phyloP scores from a whole-genome alignment of 2,797 vertebrate genomes.

The Masticophis lateralis region DNA sequence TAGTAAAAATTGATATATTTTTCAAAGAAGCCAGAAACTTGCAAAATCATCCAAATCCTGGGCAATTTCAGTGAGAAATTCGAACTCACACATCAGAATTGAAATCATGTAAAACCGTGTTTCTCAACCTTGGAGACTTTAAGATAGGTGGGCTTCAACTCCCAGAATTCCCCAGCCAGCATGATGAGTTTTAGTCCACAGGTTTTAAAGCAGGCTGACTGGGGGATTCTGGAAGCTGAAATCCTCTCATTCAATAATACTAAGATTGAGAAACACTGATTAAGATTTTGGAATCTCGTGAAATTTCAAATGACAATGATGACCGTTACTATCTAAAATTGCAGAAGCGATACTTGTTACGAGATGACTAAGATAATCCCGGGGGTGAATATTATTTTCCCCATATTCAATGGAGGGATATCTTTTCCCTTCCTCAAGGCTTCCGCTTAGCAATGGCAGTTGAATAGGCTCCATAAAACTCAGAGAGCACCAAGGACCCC shows the following conservation, averaged over 20 bases:
- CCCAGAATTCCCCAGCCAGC: not conserved
- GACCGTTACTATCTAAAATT: not conserved
- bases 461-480: not conserved
- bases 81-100: not conserved
- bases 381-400: not conserved
- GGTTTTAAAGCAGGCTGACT: not conserved
- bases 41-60: not conserved
- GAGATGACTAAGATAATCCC: not conserved
- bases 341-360: not conserved
- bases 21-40: not conserved
- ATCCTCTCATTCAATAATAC: not conserved
- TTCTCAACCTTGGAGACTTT: not conserved
- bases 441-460: not conserved
- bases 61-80: not conserved
- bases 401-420: not conserved
- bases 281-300: not conserved
- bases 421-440: no score
- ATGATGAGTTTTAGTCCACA: not conserved
- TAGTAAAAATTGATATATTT: not conserved
- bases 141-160: not conserved
- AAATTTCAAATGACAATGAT: no score
- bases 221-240: not conserved
- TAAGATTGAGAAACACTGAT: not conserved
- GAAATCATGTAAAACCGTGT: not conserved
- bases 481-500: no score